Evolutionary conservation across 1,140 invertebrate species (phyloP), one percentile per base, ranked within the genome.

Genomic region (Neodiprion pinetum): DNA sequence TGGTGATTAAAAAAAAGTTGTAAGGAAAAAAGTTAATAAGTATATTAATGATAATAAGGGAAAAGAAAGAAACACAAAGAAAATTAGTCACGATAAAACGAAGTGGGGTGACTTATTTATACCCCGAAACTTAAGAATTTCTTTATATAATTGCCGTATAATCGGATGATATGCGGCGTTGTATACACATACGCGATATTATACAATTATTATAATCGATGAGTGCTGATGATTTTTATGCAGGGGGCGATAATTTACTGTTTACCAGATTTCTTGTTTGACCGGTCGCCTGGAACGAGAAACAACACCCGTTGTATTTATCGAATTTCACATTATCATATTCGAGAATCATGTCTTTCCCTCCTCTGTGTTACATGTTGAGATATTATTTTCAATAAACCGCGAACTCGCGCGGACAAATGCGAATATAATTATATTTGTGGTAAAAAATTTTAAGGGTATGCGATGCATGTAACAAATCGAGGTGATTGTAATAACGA

Each of bases 221-320:
- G 10, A 71, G 75, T 75, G 75, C 11, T n/a, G 75, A 75, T 78
- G 74, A 78, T 75, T 78, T 75, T 75, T 75, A 48, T 74, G 76
- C 73, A 75, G 75, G 72, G 72, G 67, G 48, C 48, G 17, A 74
- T 71, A 66, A 69, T 73, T 81, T 82, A 80, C 79, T 80, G 78
- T 72, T 79, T 79, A 66, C 78, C 79, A 68, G 68, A 70, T 48
- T 86, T 86, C 76, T 85, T 86, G 79, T 83, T 84, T 71, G 80
- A 80, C 75, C 84, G 82, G 68, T 86, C 83, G 61, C 76, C 85
- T 86, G 77, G 0, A 81, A 83, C 77, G 40, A 53, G 66, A 76
- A 71, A 14, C 53, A 70, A 12, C 75, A 7, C 21, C 67, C n/a
- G 65, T 74, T 70, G 72, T 49, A 71, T 23, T 73, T 67, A 17